These are phyloP conservation scores for Sandelia bainsii DNA, from an alignment of 2,797 vertebrate genomes.

Conservation along the genomic window DNA sequence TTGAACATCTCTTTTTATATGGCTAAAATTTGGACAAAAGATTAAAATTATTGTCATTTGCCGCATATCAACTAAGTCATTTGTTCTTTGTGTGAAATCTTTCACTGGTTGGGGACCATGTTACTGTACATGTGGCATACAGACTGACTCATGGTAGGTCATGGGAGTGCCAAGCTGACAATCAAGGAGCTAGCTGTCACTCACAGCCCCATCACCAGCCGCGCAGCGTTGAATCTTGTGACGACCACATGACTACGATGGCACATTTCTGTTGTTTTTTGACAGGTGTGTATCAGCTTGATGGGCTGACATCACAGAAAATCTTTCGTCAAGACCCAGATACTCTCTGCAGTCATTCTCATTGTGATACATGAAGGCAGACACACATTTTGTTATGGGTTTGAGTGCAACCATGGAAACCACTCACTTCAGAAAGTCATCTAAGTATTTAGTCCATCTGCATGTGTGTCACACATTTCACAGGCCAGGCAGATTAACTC, in stretches of 20 bases:
- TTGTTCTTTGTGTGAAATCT: conserved; percentile 55
- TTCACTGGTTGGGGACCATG: conserved; percentile 34
- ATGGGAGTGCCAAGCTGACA: conserved; percentile 69
- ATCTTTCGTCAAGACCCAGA: conserved; percentile 60
- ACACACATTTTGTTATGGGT: conserved; percentile 28
- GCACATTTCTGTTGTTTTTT: conserved; percentile 53
- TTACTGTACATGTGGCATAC: conserved; percentile 43
- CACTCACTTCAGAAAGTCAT: conserved; percentile 18
- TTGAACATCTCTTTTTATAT: conserved; percentile 47
- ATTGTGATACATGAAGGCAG: conserved; percentile 46
- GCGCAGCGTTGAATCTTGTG: conserved; percentile 31
- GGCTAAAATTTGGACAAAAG: conserved; percentile 62
- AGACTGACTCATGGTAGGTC: conserved; percentile 67
- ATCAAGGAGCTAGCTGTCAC: conserved; percentile 59
- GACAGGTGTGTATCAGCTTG: conserved; percentile 67
- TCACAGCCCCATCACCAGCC: conserved; percentile 56
- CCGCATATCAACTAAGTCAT: conserved; percentile 43
- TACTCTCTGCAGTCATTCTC: conserved; percentile 63
- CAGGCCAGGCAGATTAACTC: not conserved
- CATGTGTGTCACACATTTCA: not conserved
- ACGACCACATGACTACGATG: conserved; percentile 60
- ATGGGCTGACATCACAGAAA: conserved; percentile 52
- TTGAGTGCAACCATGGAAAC: conserved; percentile 23
- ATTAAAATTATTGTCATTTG: conserved; percentile 61
- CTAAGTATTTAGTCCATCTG: not conserved